A percentile compares a stretch with the other conserved stretches of the same genome.
Conservation (phyloP, 2,797 vertebrate genomes). For the Argya squamiceps region DNA sequence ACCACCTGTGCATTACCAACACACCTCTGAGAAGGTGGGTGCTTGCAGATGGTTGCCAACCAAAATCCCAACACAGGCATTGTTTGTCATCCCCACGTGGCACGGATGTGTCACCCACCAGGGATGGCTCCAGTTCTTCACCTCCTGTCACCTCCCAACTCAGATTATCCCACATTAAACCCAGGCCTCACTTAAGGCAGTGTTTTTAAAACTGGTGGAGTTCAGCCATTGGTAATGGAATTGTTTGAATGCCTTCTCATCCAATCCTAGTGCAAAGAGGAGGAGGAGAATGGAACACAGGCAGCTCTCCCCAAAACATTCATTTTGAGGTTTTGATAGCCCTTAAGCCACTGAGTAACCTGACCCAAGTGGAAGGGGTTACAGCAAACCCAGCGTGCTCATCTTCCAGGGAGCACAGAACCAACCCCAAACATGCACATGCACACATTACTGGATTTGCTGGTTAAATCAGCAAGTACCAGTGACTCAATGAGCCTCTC, state of each 20-base stretch:
- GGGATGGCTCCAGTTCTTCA: neutral
- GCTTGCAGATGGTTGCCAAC: neutral
- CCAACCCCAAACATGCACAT: constrained; percentile 49
- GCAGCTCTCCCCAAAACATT: neutral
- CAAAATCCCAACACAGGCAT: neutral
- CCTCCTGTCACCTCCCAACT: neutral
- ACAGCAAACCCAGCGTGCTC: neutral
- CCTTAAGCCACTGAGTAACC: neutral
- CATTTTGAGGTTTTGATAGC: neutral
- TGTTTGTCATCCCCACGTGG: neutral
- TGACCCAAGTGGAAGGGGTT: neutral
- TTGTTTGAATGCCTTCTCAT: neutral
- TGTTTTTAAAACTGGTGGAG: neutral
- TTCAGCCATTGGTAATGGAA: neutral
- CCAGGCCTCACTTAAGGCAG: neutral
- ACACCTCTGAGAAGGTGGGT: neutral
- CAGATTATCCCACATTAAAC: neutral
- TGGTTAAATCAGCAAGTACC: constrained; percentile 67
- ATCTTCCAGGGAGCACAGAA: constrained; percentile 21
- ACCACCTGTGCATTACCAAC: neutral
- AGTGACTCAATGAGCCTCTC: constrained; percentile 68
- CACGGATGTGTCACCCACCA: neutral
- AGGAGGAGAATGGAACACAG: neutral
- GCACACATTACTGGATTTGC: constrained; percentile 56
- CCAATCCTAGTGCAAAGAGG: neutral